Evolutionary conservation across 2,797 vertebrate genomes (phyloP), one percentile per base, ranked within the genome.

Genomic region (Hydrophis major): DNA sequence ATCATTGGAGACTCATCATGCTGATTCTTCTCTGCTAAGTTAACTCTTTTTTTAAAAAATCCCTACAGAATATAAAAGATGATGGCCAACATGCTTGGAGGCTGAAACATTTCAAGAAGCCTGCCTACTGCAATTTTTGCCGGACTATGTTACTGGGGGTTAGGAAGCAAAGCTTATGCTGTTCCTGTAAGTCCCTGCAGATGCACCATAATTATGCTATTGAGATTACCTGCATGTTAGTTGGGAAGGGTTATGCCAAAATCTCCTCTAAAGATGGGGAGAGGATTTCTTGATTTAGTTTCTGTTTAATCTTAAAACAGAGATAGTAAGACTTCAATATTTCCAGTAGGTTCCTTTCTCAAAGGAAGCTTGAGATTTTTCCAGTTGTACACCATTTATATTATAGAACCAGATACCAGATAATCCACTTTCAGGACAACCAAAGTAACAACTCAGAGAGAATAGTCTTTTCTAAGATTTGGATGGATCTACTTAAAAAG

Each of bases 101-200:
- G 96, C 97, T 99, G 97, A 99, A 99, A 97, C 99, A 99, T 96
- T 99, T 99, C 98, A 99, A 99, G 98, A 99, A 99, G 91, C 99
- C 99, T 0, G 98, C 99, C 83, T 99, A 99, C 97, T 99, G 99
- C 97, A 99, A 99, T 97, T 99, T 98, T 97, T 99, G 99, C 97
- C 98, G 98, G 83, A 97, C 98, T 93, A 99, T 99, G 98, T 97
- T 99, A 96, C 97, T 99, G 92, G 99, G 99, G 0, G 98, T 99
- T 0, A 98, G 99, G 94, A 99, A 99, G 96, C 99, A 99, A 97
- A 99, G 99, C 96, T 98, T 99, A 94, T 98, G 99, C 97, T 99
- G 99, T 97, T 97, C 98, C 95, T 97, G 99, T 99, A 97, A 99
- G 99, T 98, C 4, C 2, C 7, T 32, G 5, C 3, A 57, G 22